Evolutionary conservation across 2,797 vertebrate genomes (phyloP), one percentile per base, ranked within the genome.

Genomic region (Hydrolagus colliei): DNA sequence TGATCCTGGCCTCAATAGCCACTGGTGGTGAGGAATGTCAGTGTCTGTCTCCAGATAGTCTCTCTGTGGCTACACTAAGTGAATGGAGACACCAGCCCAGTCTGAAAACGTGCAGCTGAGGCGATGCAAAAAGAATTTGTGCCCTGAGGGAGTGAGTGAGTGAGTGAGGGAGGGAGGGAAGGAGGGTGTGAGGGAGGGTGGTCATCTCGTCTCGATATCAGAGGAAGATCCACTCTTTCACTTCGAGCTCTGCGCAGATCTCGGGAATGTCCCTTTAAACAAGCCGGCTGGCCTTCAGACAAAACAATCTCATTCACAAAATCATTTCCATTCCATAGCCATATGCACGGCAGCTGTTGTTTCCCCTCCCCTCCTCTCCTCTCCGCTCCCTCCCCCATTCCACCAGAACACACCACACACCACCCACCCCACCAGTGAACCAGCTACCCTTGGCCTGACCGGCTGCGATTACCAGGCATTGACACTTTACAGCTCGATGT

Each of bases 241-340:
- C 5, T 41, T 6, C 6, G 12, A 10, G 20, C 79, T 68, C 71
- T 84, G 65, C 41, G 65, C n/a, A 16, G 65, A 84, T 32, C 18
- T 18, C 68, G 32, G 41, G 65, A 71, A 67, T 71, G 16, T 52
- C 79, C 79, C 32, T 71, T 84, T 84, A 71, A 71, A 71, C 41
- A 71, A 71, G 14, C 71, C 71, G 65, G 41, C 65, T 71, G 16
- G 32, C 71, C 32, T 41, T 71, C 65, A 84, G 79, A 68, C 65
- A 41, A 52, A 84, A 84, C 79, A 68, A 71, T 41, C 79, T 71
- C 63, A 84, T 84, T 84, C 79, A 84, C 27, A 84, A 71, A 84
- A 84, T 41, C 65, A 84, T 84, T 84, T 84, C 79, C 79, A 84
- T 84, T 71, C 35, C 79, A 52, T 32, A 71, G 13, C 65, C 79